Base-by-base conservation (phyloP, 2,797 vertebrate genomes). In the Amazona ochrocephala region DNA sequence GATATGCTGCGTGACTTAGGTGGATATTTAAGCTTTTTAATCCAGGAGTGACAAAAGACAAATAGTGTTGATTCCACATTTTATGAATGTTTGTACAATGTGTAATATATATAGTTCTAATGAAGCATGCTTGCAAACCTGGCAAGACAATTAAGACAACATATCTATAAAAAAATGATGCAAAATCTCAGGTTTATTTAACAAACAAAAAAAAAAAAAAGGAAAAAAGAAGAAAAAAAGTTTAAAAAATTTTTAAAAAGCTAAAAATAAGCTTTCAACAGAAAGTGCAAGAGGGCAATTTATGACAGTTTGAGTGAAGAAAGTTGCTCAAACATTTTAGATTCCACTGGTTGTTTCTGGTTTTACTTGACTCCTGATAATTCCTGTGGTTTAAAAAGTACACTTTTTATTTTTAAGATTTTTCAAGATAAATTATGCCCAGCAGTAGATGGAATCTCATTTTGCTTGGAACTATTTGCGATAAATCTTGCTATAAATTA, bases 1-100 rank as follows among this genome's bases (percentile, higher is more conserved):
- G 60, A 51, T 75, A 68, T 58, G 50, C 73, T 70, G 37, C 42
- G 2, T 77, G 83, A 61, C 61, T 94, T 94, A 85, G 65, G 88
- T 86, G 32, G 32, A 68, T 79, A 74, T 94, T 95, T 95, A 90
- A 90, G 37, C 65, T 83, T 92, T 86, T 87, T 70, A 18, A 42
- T 91, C 18, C 34, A 89, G 41, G 26, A 87, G 19, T 77, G n/a
- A 27, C 20, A 84, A 82, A 86, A 70, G 50, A 75, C 20, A 91
- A 90, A 84, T 50, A 66, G 19, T 9, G 22, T 84, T 90, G 45
- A 78, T 73, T 78, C 62, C 48, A 58, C 32, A 60, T 72, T 39
- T 85, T 66, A 75, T 72, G 62, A 87, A 65, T 34, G 23, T 83
- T 94, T 80, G 24, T 48, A 61, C 23, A 72, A 74, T 47, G 20